phyloP scores from a whole-genome alignment of 2,888 invertebrate species.

The Eilema griseolum region DNA sequence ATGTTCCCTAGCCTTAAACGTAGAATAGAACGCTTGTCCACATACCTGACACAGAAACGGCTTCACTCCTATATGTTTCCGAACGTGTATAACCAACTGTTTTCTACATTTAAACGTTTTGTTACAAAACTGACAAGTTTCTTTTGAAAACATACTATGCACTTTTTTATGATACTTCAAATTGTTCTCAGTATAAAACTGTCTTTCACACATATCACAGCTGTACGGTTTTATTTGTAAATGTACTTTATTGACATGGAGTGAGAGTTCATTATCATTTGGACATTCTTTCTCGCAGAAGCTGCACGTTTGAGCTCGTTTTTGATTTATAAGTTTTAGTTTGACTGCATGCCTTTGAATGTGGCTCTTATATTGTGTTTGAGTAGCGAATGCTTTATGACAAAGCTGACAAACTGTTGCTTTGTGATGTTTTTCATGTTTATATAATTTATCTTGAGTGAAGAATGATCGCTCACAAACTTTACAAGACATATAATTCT shows the following conservation, averaged over 20 bases:
- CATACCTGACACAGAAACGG: conserved; percentile 75
- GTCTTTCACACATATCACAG: conserved; percentile 80
- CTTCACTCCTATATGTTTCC: conserved; percentile 75
- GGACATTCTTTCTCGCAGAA: conserved; percentile 77
- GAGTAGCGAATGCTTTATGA: conserved; percentile 65
- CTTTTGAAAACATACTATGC: conserved; percentile 66
- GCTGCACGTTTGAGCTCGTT: conserved; percentile 67
- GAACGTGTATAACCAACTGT: conserved; percentile 73
- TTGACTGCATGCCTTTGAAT: conserved; percentile 69
- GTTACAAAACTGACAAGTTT: conserved; percentile 73
- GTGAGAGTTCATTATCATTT: conserved; percentile 71
- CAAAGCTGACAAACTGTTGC: conserved; percentile 68
- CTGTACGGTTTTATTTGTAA: conserved; percentile 78
- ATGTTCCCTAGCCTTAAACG: conserved; percentile 63
- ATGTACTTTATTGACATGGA: conserved; percentile 80
- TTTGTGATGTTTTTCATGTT: conserved; percentile 64
- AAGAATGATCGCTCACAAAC: conserved; percentile 67
- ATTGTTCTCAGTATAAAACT: conserved; percentile 76
- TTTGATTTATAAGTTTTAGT: conserved; percentile 55
- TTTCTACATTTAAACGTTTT: conserved; percentile 71
- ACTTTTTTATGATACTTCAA: conserved; percentile 72
- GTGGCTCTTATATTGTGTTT: conserved; percentile 64
- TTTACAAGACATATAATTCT: conserved; percentile 58
- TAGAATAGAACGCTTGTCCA: conserved; percentile 67
- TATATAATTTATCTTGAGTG: conserved; percentile 53